Conservation (phyloP, 1,140 invertebrate species). For the Nylanderia fulva region DNA sequence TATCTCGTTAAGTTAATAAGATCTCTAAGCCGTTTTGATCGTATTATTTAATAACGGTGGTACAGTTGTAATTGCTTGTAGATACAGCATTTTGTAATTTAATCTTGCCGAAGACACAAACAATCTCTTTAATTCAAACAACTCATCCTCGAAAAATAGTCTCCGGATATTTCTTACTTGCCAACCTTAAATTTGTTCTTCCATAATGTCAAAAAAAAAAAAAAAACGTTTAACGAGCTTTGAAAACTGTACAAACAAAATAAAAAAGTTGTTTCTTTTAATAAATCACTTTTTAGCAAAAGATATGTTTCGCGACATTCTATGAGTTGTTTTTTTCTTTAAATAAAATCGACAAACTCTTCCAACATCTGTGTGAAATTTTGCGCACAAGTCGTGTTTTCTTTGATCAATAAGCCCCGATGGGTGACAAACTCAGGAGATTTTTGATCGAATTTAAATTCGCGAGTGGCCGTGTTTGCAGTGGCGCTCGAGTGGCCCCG, state of each 20-base stretch:
- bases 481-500: slow-evolving; percentile 29
- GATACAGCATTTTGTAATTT: slow-evolving; percentile 18
- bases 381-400: slow-evolving; percentile 40
- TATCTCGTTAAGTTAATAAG: slow-evolving; percentile 42
- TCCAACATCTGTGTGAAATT: neutral
- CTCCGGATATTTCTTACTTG: neutral
- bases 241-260: neutral
- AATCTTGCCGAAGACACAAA: slow-evolving; percentile 7
- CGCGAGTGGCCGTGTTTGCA: slow-evolving; percentile 40
- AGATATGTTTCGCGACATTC: neutral
- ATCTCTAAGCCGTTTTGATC: slow-evolving; percentile 20
- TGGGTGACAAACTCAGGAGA: slow-evolving; percentile 10
- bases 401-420: slow-evolving; percentile 35
- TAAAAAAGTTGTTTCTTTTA: neutral
- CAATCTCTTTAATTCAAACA: slow-evolving; percentile 29
- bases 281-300: neutral
- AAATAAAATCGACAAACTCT: slow-evolving; percentile 3
- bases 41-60: neutral
- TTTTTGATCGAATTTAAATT: slow-evolving; percentile 44
- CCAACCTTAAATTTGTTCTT: slow-evolving; percentile 2
- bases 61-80: slow-evolving; percentile 14
- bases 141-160: neutral
- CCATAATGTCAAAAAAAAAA: neutral
- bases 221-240: no score
- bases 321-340: neutral